Conservation (phyloP, 2,113 vertebrate species). For the Capricornis sumatraensis region DNA sequence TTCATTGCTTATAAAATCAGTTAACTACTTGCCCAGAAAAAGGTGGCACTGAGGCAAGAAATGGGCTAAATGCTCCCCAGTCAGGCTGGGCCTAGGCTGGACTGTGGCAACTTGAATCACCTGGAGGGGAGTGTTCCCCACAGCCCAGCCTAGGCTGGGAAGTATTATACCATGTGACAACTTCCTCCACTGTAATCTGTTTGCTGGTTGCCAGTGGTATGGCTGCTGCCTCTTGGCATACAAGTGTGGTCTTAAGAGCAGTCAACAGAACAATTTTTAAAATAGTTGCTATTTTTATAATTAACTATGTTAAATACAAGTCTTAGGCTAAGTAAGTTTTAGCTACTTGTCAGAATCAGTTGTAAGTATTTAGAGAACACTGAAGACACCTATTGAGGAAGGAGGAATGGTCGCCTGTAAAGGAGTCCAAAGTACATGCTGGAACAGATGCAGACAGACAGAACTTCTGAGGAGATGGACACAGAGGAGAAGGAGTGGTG, state of each 20-base stretch:
- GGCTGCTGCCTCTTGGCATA: constrained; percentile 39
- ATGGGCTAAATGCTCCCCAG: background rate
- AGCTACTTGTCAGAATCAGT: constrained; percentile 56
- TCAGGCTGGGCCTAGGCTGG: background rate
- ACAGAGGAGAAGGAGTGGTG: background rate
- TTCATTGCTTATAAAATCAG: constrained; percentile 14
- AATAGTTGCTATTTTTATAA: constrained; percentile 54
- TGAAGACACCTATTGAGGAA: constrained; percentile 45
- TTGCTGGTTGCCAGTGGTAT: background rate
- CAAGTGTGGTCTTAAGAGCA: constrained; percentile 50
- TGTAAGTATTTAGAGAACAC: constrained; percentile 52
- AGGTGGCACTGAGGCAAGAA: constrained; percentile 42
- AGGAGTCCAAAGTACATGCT: constrained; percentile 33
- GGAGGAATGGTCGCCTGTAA: constrained; percentile 39
- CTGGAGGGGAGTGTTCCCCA: background rate
- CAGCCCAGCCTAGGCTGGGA: background rate
- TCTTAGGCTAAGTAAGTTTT: constrained; percentile 50
- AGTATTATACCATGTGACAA: background rate
- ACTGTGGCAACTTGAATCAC: background rate
- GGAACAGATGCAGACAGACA: constrained; percentile 19
- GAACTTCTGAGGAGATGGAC: background rate
- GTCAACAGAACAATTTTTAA: constrained; percentile 42
- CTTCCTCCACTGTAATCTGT: background rate
- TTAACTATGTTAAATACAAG: constrained; percentile 58
- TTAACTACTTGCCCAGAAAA: constrained; percentile 48